These are phyloP conservation scores for Monoplex corrugatus DNA, from an alignment of 2,888 invertebrate species.

Conservation along the genomic window DNA sequence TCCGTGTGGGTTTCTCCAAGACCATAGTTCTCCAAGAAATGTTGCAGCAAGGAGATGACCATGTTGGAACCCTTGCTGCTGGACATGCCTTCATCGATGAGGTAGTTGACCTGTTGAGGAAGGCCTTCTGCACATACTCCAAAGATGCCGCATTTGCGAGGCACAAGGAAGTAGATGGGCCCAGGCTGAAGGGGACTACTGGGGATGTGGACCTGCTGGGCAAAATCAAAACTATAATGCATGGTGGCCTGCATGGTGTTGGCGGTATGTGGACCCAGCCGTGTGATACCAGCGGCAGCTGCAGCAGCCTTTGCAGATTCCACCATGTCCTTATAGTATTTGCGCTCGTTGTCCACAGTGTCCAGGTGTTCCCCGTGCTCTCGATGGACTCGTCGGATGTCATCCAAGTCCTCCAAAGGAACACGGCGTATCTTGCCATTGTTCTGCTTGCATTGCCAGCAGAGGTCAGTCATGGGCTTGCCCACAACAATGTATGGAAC, in stretches of 20 bases:
- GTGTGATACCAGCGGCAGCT: not conserved
- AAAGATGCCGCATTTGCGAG: constrained; percentile 64
- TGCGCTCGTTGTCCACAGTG: constrained; percentile 37
- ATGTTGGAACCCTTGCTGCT: constrained; percentile 51
- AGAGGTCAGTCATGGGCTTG: constrained; percentile 54
- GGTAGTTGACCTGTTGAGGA: constrained; percentile 53
- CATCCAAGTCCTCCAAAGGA: constrained; percentile 32
- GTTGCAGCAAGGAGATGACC: constrained; percentile 45
- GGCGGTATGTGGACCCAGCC: not conserved
- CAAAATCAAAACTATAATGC: constrained; percentile 62
- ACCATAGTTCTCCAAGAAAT: constrained; percentile 49
- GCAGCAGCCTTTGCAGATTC: not conserved
- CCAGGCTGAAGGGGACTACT: constrained; percentile 64
- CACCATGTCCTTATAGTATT: constrained; percentile 32
- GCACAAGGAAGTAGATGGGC: constrained; percentile 61
- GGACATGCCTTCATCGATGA: constrained; percentile 61
- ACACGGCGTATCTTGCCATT: constrained; percentile 18
- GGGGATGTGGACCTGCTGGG: constrained; percentile 62
- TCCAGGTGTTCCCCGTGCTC: constrained; percentile 4
- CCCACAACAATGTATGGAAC: constrained; percentile 43
- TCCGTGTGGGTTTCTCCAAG: constrained; percentile 32
- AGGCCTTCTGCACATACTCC: constrained; percentile 59
- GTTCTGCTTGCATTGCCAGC: constrained; percentile 57
- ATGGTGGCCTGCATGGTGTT: not conserved
- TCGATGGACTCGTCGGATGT: not conserved